phyloP scores from a whole-genome alignment of 37 sponge, comb jelly and placozoan species.

The Chondrosia reniformis region DNA sequence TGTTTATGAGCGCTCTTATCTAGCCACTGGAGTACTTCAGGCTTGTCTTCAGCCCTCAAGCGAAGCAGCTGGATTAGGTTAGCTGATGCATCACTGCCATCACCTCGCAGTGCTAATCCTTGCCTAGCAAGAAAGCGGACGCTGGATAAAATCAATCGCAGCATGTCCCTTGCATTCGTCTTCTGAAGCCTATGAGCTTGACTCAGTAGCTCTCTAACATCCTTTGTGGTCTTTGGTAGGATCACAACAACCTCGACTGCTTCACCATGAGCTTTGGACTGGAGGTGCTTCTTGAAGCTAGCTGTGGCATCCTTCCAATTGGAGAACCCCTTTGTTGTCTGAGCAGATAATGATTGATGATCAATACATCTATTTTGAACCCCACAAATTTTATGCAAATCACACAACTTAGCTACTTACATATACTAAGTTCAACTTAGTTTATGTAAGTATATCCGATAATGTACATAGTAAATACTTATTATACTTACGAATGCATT shows the following conservation, averaged over 20 bases:
- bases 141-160: slow-evolving; percentile 59
- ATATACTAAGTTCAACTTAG: too few relatives aligned
- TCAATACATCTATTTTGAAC: background rate
- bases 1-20: slow-evolving; percentile 36
- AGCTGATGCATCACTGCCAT: slow-evolving; percentile 48
- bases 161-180: slow-evolving; percentile 60
- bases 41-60: slow-evolving; percentile 53
- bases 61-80: slow-evolving; percentile 61
- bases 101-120: slow-evolving; percentile 65
- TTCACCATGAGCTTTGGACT: slow-evolving; percentile 55
- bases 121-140: slow-evolving; percentile 55
- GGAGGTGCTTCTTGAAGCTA: slow-evolving; percentile 66
- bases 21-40: slow-evolving; percentile 49
- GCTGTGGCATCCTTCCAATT: slow-evolving; percentile 66
- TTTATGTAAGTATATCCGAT: too few relatives aligned
- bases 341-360: too few relatives aligned
- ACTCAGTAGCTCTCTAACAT: slow-evolving; percentile 66
- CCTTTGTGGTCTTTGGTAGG: slow-evolving; percentile 50
- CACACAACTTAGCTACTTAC: background rate
- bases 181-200: slow-evolving; percentile 52
- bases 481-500: slow-evolving; percentile 28
- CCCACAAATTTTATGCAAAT: background rate
- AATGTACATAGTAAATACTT: background rate
- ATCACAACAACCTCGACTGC: slow-evolving; percentile 67
- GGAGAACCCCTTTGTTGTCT: slow-evolving; percentile 38